Base-by-base conservation (phyloP, 92 coral and sea anemone species). In the Galaxea fascicularis region DNA sequence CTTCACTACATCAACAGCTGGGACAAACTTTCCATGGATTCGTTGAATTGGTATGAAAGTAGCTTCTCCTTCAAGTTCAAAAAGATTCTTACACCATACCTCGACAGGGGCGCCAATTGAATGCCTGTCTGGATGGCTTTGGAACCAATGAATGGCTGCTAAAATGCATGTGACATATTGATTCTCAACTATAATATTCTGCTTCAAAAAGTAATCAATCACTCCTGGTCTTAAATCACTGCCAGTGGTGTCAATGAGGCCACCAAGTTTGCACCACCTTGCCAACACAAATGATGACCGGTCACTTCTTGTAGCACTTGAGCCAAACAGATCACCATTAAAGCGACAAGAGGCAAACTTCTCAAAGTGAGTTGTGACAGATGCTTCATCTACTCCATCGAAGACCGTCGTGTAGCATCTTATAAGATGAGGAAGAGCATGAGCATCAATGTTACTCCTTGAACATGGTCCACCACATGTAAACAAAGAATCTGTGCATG, bases 31-130 rank as follows among this genome's bases (percentile, higher is more conserved):
- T 47, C 87, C 78, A 65, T 74, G 59, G 17, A 88, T 74, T 76
- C 87, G 74, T 51, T 88, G 83, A 26, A 88, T 44, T 17, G 91
- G 91, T 4, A 88, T 88, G 78, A 88, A 88, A 12, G 44, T 76
- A 30, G 88, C 91, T 30, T 79, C 83, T 13, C 91, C 91, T 16
- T 75, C 77, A 31, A 44, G 26, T 74, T 88, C 91, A 82, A 73
- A 88, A 11, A 88, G 62, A 28, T 88, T 78, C 51, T 75, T 82
- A 47, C 91, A 87, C 91, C 91, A 87, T 17, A 82, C 83, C 67
- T 87, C 91, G 21, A 74, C 87, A 17, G 87, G 91, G 21, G 82
- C 82, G 10, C 91, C 87, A 39, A 87, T 25, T 27, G 81, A 24
- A 24, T 71, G 51, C 71, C 91, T 81, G 22, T 81, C 66, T 21